phyloP scores from a whole-genome alignment of 2,888 invertebrate genomes.

The Lasioglossum zephyrum region DNA sequence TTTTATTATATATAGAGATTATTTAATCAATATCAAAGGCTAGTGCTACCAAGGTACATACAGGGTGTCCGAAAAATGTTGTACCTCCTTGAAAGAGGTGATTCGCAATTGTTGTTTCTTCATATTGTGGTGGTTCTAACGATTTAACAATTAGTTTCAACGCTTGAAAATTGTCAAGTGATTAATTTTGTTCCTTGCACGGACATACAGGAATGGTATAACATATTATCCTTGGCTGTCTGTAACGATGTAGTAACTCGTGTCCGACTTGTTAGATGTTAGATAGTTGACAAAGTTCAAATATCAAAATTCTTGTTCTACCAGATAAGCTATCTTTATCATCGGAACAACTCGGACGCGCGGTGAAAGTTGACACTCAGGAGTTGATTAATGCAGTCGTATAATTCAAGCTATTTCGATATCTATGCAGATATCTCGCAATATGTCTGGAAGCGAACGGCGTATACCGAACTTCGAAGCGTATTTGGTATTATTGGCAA shows the following conservation, averaged over 20 bases:
- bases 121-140: neutral
- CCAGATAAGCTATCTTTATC: conserved; percentile 8
- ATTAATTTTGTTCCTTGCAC: neutral
- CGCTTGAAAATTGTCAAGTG: too few relatives aligned
- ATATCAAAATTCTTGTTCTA: conserved; percentile 16
- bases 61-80: too few relatives aligned
- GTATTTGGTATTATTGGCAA: neutral
- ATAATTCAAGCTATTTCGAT: conserved; percentile 7
- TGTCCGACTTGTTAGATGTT: neutral
- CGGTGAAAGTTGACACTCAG: conserved; percentile 24
- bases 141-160: neutral
- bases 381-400: conserved; percentile 16
- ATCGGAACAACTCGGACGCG: conserved; percentile 8
- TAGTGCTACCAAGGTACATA: neutral
- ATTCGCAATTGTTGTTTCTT: too few relatives aligned
- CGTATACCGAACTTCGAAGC: neutral
- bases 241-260: neutral
- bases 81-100: too few relatives aligned
- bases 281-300: conserved; percentile 18
- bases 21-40: neutral
- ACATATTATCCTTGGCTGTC: neutral
- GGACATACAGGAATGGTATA: neutral
- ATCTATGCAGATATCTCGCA: neutral
- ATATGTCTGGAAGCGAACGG: neutral
- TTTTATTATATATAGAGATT: neutral